phyloP scores from a whole-genome alignment of 2,888 invertebrate genomes.

The Drosophila yooni region DNA sequence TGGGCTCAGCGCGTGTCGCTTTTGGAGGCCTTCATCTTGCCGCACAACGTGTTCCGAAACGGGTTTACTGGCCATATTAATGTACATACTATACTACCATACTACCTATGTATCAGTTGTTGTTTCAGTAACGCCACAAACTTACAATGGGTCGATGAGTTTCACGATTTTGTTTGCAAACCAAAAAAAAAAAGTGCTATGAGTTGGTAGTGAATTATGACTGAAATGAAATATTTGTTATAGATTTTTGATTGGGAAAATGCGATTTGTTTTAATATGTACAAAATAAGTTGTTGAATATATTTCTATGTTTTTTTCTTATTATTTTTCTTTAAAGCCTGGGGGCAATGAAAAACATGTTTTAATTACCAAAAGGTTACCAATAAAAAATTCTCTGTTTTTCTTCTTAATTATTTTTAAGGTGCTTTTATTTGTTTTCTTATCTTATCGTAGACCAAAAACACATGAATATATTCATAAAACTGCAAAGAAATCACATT shows the following conservation, averaged over 20 bases:
- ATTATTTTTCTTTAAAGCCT: not conserved
- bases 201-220: not conserved
- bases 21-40: constrained; percentile 74
- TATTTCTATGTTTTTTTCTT: not conserved
- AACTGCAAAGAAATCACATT: not conserved
- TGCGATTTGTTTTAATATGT: not conserved
- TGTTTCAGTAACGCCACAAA: constrained; percentile 26
- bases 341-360: too few relatives aligned
- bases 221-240: not conserved
- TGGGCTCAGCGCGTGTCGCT: constrained; percentile 69
- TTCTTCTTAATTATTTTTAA: not conserved
- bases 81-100: constrained; percentile 28
- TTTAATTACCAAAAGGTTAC: not conserved
- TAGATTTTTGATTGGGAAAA: not conserved
- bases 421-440: not conserved
- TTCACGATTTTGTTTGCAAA: constrained; percentile 15
- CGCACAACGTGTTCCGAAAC: constrained; percentile 75
- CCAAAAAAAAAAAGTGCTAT: not conserved
- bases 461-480: not conserved
- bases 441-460: not conserved
- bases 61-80: constrained; percentile 64
- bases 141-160: constrained; percentile 38
- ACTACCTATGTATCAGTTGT: constrained; percentile 45
- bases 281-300: not conserved
- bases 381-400: not conserved